Evolutionary conservation across 2,888 invertebrate genomes (phyloP), one percentile per base, ranked within the genome.

Genomic region (Drosophila birchii): DNA sequence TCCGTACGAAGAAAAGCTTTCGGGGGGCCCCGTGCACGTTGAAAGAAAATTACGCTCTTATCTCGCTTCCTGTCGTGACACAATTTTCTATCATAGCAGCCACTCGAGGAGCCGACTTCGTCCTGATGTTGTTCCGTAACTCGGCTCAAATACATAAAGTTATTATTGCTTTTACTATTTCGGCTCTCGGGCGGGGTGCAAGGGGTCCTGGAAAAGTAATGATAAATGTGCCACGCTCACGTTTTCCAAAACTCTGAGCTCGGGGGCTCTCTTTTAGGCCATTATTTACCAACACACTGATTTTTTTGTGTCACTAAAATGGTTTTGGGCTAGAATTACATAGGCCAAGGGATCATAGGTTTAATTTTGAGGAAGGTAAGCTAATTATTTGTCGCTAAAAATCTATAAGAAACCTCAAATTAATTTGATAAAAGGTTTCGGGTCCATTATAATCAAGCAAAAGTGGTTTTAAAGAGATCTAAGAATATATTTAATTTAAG

Each of bases 41-140:
- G 89, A 86, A 86, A 86, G 91, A 90, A 87, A 90, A 91, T 92
- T 92, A 92, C 91, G 91, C 88, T 91, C 92, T 92, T 92, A 92
- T 92, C 92, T 92, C 81, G 91, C 86, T 92, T 92, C 92, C 92
- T 92, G 92, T 92, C 92, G 92, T 92, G 92, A 90, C 90, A 91
- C 89, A 92, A 90, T 92, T 91, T 92, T 91, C 90, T 91, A 91
- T 92, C 90, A 91, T 90, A 89, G 80, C 49, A 74, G 62, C 58
- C 57, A 76, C 75, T 71, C 72, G 74, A 82, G 73, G 78, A 59
- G 60, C 76, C 56, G 49, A 54, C 71, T 74, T 36, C 51, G 51
- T 53, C 34, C 51, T 41, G 63, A 63, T 62, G 64, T 41, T 20
- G 64, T 63, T 59, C 62, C 34, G 69, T 57, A 54, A 64, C 69